A percentile compares a stretch with the other conserved stretches of the same genome.
Evolutionary conservation across 2,113 vertebrate species (phyloP).

Genomic region (Phalacrocorax aristotelis): DNA sequence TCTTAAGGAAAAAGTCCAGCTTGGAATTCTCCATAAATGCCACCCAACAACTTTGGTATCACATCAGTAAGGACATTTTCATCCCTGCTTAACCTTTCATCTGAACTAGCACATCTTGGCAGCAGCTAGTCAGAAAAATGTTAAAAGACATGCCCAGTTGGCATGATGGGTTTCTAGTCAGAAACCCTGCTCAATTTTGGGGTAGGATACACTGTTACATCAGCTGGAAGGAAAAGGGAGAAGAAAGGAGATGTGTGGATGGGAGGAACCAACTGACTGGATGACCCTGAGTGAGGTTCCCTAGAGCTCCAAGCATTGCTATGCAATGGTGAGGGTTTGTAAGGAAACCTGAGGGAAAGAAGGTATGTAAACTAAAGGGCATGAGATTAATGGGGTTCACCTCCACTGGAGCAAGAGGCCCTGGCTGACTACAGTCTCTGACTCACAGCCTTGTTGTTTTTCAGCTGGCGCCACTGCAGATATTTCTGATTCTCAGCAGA

Average conservation of each 20-base stretch:
- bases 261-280: background rate
- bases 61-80: background rate
- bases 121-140: background rate
- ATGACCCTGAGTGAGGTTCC: background rate
- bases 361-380: background rate
- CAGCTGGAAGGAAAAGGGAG: background rate
- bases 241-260: background rate
- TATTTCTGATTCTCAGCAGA: background rate
- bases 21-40: background rate
- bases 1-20: background rate
- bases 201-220: background rate
- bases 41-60: background rate
- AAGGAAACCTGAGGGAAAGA: background rate
- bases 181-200: fast-evolving
- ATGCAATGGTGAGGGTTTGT: background rate
- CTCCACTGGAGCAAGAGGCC: background rate
- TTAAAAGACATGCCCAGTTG: background rate
- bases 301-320: background rate
- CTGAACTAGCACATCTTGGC: background rate
- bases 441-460: background rate
- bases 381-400: background rate
- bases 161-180: background rate
- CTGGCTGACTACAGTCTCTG: background rate
- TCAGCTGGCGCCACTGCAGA: background rate
- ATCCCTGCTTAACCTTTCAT: background rate